Evolutionary conservation across 1,140 invertebrate species (phyloP).

Genomic region (Cephus cinctus): DNA sequence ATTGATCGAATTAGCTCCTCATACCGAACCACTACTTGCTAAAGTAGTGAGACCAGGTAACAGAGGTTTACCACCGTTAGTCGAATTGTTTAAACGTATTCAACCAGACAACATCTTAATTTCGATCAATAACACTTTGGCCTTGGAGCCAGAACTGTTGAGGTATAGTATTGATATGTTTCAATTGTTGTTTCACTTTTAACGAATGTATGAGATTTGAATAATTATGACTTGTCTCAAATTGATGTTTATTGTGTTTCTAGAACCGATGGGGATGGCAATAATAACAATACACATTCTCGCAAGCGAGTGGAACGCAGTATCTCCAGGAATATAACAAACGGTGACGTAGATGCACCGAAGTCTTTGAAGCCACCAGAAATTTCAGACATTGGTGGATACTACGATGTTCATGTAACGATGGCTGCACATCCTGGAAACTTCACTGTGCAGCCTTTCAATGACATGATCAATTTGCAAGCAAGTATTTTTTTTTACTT

Average conservation of each 20-base stretch:
- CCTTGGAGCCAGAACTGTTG: slow-evolving; percentile 43
- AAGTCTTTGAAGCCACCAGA: slow-evolving; percentile 34
- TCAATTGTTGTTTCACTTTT: not conserved
- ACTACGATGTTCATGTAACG: slow-evolving; percentile 61
- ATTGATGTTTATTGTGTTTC: not conserved
- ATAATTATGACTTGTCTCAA: not conserved
- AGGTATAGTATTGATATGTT: slow-evolving; percentile 18
- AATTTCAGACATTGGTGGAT: slow-evolving; percentile 46
- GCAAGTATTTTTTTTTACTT: slow-evolving; percentile 25
- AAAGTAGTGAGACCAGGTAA: slow-evolving; percentile 36
- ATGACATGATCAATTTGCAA: slow-evolving; percentile 17
- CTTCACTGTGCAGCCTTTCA: slow-evolving; percentile 53
- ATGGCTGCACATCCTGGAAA: slow-evolving; percentile 63
- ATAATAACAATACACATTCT: slow-evolving; percentile 29
- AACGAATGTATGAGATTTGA: not conserved
- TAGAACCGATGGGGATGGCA: slow-evolving; percentile 28
- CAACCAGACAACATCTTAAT: slow-evolving; percentile 58
- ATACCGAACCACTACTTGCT: slow-evolving; percentile 46
- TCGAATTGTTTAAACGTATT: slow-evolving; percentile 64
- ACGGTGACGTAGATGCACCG: slow-evolving; percentile 10
- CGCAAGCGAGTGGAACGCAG: slow-evolving; percentile 24
- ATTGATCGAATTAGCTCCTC: slow-evolving; percentile 51
- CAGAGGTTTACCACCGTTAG: slow-evolving; percentile 39
- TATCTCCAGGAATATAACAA: slow-evolving; percentile 10
- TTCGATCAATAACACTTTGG: slow-evolving; percentile 63